Evolutionary conservation across 2,113 vertebrate genomes (phyloP), one percentile per base, ranked within the genome.

Genomic region (Capricornis sumatraensis): DNA sequence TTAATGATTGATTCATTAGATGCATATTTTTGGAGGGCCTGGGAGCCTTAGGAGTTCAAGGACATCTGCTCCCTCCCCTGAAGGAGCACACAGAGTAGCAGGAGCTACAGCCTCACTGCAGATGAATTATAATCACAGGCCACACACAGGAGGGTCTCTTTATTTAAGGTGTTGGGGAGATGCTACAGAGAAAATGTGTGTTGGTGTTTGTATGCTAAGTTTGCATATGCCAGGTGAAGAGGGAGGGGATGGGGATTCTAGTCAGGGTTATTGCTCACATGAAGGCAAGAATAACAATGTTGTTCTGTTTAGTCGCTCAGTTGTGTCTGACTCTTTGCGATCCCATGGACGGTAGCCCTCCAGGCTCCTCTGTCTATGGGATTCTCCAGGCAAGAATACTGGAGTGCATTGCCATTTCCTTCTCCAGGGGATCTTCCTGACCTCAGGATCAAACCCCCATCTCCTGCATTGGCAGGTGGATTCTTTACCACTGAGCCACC

Each of bases 71-170:
- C 16, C 27, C 36, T 79, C n/a, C 93, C 36, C 74, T 90, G n/a
- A 53, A 88, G 25, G 47, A 40, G n/a, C 4, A 9, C 27, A 40
- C 23, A 40, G 30, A 78, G 7, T 79, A 83, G 15, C 40, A 83
- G 30, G 27, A 74, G 33, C 55, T 96, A 64, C 45, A 64, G 60
- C 13, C 19, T 58, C 55, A 58, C 36, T 57, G 50, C 57, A 94
- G 36, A 28, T 94, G 45, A 82, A 96, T 79, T 88, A 43, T 36
- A 85, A 81, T 97, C 89, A 93, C 47, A 96, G 30, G 23, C 53
- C n/a, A 55, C 53, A 81, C 11, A 43, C 9, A 17, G 43, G 16
- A 30, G 90, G 36, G 7, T 30, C 7, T 43, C 12, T 52, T 71
- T 52, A 83, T 0, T 21, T 89, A 28, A 83, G 60, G 21, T 12